Evolutionary conservation across 2,888 invertebrate genomes (phyloP).

Genomic region (Clunio marinus): DNA sequence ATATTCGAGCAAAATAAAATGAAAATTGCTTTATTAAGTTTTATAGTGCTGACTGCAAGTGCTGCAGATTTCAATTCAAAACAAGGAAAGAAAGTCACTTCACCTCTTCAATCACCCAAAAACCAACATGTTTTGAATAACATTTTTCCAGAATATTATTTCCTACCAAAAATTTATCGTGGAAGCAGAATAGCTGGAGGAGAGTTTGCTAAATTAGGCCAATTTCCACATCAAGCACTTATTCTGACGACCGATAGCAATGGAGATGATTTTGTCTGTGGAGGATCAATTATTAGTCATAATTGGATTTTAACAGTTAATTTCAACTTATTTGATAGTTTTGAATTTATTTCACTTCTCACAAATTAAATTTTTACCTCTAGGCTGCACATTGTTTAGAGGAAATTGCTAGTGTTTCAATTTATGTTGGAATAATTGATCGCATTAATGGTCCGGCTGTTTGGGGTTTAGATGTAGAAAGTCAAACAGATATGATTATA

Average conservation of each 20-base stretch:
- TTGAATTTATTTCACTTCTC: not conserved
- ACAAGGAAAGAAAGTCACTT: not conserved
- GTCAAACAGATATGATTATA: not conserved
- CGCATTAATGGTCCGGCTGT: slow-evolving; percentile 22
- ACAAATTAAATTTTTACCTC: not conserved
- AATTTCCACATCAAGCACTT: slow-evolving; percentile 12
- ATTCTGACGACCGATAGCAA: not conserved
- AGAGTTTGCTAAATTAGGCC: not conserved
- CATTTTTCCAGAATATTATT: not conserved
- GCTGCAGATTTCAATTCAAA: not conserved
- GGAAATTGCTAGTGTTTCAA: not conserved
- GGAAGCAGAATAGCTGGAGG: slow-evolving; percentile 29
- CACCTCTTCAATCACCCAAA: not conserved
- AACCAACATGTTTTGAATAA: not conserved
- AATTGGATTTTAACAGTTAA: slow-evolving; percentile 25
- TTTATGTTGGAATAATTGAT: slow-evolving; percentile 28
- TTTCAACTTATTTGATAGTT: not conserved
- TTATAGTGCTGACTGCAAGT: too few relatives aligned
- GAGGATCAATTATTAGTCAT: slow-evolving; percentile 10
- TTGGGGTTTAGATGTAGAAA: not conserved
- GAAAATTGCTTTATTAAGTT: too few relatives aligned
- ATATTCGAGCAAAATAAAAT: too few relatives aligned
- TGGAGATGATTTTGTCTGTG: slow-evolving; percentile 24
- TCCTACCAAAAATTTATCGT: not conserved
- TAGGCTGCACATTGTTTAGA: slow-evolving; percentile 22